Evolutionary conservation across 2,888 invertebrate genomes (phyloP).

Genomic region (Drosophila robusta): DNA sequence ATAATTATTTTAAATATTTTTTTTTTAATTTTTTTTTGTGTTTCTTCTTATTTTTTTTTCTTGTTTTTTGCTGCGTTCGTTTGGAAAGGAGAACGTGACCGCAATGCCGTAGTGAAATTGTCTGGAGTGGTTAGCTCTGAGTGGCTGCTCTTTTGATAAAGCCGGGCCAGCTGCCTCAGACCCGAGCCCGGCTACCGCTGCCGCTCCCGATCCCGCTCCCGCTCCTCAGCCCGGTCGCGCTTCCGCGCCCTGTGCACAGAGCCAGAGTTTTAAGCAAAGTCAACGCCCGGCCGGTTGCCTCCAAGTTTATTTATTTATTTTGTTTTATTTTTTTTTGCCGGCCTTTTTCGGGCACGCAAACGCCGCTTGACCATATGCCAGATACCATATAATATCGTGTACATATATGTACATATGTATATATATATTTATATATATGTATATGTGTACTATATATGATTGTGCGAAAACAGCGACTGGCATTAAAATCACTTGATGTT

Average conservation of each 20-base stretch:
- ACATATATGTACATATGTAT: conserved; percentile 15
- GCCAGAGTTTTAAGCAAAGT: conserved; percentile 49
- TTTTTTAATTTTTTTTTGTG: not conserved
- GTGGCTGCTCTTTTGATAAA: conserved; percentile 46
- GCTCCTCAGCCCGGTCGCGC: conserved; percentile 15
- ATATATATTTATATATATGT: conserved; percentile 11
- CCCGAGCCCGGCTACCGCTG: conserved; percentile 17
- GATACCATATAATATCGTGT: conserved; percentile 11
- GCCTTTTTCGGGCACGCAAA: conserved; percentile 76
- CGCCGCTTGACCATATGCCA: conserved; percentile 63
- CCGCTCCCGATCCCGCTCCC: conserved; percentile 5
- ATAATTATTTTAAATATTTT: conserved; percentile 15
- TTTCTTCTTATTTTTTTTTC: conserved; percentile 2
- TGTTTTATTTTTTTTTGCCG: conserved; percentile 39
- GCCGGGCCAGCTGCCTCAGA: conserved; percentile 27
- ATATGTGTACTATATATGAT: conserved; percentile 17
- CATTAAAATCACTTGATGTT: conserved; percentile 69
- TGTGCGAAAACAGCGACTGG: conserved; percentile 42
- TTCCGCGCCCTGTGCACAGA: conserved; percentile 5
- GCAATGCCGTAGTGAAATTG: conserved; percentile 69
- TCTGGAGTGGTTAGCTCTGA: conserved; percentile 48
- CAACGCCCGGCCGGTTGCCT: conserved; percentile 58
- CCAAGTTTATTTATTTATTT: conserved; percentile 8
- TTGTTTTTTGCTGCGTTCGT: conserved; percentile 22
- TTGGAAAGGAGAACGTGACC: conserved; percentile 75